These are phyloP conservation scores for Glaucopsyche alexis DNA, from an alignment of 2,888 invertebrate genomes.

Conservation along the genomic window DNA sequence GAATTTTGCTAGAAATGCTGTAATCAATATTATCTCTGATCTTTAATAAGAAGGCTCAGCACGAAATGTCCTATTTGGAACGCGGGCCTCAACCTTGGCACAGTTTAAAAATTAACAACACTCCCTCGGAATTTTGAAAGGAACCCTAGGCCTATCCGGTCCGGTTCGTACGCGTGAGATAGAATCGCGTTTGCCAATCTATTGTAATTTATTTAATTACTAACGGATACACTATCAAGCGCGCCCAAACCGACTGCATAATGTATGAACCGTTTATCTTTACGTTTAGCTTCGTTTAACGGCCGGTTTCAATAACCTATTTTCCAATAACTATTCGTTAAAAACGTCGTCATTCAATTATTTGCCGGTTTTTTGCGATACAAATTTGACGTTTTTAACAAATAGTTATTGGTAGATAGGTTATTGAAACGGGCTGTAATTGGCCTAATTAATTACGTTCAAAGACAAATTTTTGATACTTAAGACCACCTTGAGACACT, in stretches of 20 bases:
- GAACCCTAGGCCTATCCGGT: neutral
- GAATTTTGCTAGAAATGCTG: too few relatives aligned
- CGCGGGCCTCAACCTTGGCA: slow-evolving; percentile 16
- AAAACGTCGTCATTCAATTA: too few relatives aligned
- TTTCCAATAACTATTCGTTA: too few relatives aligned
- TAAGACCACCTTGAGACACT: neutral
- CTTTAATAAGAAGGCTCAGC: neutral
- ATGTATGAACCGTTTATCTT: slow-evolving; percentile 14
- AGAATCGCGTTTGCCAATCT: slow-evolving; percentile 8
- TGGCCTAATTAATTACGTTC: neutral
- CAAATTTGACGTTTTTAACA: too few relatives aligned
- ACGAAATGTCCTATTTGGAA: slow-evolving; percentile 10
- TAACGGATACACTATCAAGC: slow-evolving; percentile 18
- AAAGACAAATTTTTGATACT: neutral
- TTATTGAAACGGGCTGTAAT: too few relatives aligned
- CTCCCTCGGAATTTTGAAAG: slow-evolving; percentile 25
- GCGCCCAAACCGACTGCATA: slow-evolving; percentile 9
- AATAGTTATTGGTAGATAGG: too few relatives aligned
- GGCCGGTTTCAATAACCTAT: too few relatives aligned
- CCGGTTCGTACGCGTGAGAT: neutral
- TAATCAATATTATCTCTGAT: neutral
- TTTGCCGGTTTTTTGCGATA: too few relatives aligned
- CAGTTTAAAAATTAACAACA: slow-evolving; percentile 21
- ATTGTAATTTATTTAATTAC: slow-evolving; percentile 13
- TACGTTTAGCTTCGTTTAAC: neutral